Conservation (phyloP, 2,888 invertebrate genomes). For the Sinohyriopsis cumingii region DNA sequence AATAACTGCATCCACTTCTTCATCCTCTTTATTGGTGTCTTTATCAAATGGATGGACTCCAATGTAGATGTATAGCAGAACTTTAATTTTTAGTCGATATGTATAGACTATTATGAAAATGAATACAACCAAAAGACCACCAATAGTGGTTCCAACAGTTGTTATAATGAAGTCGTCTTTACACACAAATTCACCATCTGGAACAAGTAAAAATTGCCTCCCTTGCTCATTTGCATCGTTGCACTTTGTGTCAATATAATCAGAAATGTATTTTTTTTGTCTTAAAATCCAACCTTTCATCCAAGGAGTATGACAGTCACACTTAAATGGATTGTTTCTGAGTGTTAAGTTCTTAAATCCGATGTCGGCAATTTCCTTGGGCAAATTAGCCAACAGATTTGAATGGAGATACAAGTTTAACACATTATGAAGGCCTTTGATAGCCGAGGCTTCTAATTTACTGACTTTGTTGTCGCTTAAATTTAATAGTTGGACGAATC, state of each 20-base stretch:
- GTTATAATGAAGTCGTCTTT: slow-evolving; percentile 25
- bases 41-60: slow-evolving; percentile 48
- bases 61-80: slow-evolving; percentile 43
- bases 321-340: slow-evolving; percentile 35
- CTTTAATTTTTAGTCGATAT: slow-evolving; percentile 42
- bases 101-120: slow-evolving; percentile 18
- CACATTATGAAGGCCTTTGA: too few species aligned
- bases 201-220: slow-evolving; percentile 17
- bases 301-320: slow-evolving; percentile 46
- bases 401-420: too few species aligned
- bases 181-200: slow-evolving; percentile 36
- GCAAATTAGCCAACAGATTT: too few species aligned
- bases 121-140: slow-evolving; percentile 18
- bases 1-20: slow-evolving; percentile 40
- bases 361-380: too few species aligned
- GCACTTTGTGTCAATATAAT: slow-evolving; percentile 30
- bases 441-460: too few species aligned
- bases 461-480: too few species aligned
- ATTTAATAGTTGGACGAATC: too few species aligned
- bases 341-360: slow-evolving; percentile 11
- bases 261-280: slow-evolving; percentile 10
- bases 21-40: slow-evolving; percentile 27
- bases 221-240: slow-evolving; percentile 20
- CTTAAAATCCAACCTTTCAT: slow-evolving; percentile 41
- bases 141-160: slow-evolving; percentile 19